Evolutionary conservation across 2,888 invertebrate genomes (phyloP).

Genomic region (Imbricaverruca yamaguchii): DNA sequence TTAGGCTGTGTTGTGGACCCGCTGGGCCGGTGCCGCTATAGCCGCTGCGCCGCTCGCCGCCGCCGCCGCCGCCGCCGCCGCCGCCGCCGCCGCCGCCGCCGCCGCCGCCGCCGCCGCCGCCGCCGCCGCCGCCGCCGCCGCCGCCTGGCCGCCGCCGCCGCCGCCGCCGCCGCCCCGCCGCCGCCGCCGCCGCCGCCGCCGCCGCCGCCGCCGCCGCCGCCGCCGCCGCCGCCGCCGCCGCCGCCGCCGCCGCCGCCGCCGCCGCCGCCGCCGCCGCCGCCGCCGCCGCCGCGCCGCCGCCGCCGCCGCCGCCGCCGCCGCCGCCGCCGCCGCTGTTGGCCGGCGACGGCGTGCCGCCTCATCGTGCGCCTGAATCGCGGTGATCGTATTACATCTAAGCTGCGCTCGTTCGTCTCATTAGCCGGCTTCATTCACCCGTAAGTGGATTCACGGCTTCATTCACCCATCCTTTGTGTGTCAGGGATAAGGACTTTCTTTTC

Average conservation of each 20-base stretch:
- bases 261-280: neutral
- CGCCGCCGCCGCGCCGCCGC: neutral
- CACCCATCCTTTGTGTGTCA: too few relatives aligned
- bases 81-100: neutral
- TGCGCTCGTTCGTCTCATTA: too few relatives aligned
- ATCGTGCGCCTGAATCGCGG: too few relatives aligned
- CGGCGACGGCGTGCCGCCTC: neutral
- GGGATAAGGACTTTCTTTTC: too few relatives aligned
- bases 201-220: neutral
- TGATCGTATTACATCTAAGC: too few relatives aligned
- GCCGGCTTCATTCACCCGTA: too few relatives aligned
- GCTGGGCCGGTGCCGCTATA: too few relatives aligned
- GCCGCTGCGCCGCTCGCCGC: too few relatives aligned
- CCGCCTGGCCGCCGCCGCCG: too few relatives aligned
- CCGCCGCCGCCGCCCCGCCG: neutral
- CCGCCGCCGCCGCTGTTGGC: too few relatives aligned
- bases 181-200: neutral
- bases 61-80: slow-evolving; percentile 10
- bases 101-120: neutral
- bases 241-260: neutral
- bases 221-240: neutral
- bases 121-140: neutral
- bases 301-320: neutral
- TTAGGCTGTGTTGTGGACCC: too few relatives aligned
- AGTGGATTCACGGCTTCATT: too few relatives aligned